Evolutionary conservation across 2,888 invertebrate genomes (phyloP).

Genomic region (Sericinus montela): DNA sequence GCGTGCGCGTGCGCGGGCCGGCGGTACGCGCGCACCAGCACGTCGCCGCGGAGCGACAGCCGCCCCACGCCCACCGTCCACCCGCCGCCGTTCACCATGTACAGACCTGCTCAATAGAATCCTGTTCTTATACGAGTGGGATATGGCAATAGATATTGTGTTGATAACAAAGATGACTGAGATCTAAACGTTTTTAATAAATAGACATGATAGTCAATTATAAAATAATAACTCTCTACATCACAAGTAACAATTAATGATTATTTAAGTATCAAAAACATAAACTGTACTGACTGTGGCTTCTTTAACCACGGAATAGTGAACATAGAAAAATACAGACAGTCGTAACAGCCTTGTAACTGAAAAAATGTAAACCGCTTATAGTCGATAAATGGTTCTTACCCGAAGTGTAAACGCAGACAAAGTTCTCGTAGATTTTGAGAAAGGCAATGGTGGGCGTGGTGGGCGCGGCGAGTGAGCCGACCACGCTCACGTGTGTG

Average conservation of each 20-base stretch:
- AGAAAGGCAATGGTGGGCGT: conserved; percentile 86
- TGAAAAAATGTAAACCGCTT: no score
- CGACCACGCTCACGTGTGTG: conserved; percentile 91
- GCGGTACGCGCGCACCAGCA: conserved; percentile 94
- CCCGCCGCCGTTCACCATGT: conserved; percentile 84
- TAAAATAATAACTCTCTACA: no score
- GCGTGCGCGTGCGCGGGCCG: conserved; percentile 67
- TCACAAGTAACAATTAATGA: no score
- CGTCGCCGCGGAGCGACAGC: conserved; percentile 90
- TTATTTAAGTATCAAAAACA: no score
- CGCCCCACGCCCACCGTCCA: conserved; percentile 80
- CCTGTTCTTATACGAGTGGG: neutral
- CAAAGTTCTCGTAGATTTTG: conserved; percentile 94
- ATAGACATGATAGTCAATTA: no score
- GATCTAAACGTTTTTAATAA: no score
- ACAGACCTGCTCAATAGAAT: conserved; percentile 75
- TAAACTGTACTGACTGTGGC: no score
- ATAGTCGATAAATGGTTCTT: conserved; percentile 22
- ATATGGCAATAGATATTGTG: no score
- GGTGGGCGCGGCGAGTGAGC: conserved; percentile 88
- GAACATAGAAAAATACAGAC: no score
- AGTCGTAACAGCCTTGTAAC: no score
- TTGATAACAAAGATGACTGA: no score
- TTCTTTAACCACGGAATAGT: no score
- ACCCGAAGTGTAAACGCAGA: conserved; percentile 93